Evolutionary conservation across 2,888 invertebrate species (phyloP), one percentile per base, ranked within the genome.

Genomic region (Agrochola litura): DNA sequence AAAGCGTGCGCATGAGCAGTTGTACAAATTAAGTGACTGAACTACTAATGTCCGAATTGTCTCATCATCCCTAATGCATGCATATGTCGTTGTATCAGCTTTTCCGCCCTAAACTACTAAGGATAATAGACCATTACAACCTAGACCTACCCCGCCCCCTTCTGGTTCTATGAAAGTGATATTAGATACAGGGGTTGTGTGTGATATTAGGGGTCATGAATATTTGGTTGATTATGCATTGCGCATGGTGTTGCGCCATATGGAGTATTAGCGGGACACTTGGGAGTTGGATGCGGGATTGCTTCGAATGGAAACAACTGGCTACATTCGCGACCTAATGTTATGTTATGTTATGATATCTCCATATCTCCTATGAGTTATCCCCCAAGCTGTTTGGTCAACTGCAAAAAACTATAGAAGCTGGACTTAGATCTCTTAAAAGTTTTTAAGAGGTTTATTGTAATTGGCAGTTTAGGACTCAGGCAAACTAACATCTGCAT

Each of bases 261-360:
- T 96, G 96, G 95, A 96, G 95, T 94, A 95, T 96, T 96, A 95
- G 95, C 93, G 92, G 93, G 93, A 95, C 96, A 94, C 96, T 95
- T 94, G 95, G 96, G 96, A 96, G 92, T 87, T 91, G 89, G 91
- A 91, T 92, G 91, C 91, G 91, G 93, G 94, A 95, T 94, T 94
- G 94, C 90, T 90, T 87, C 90, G 91, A 93, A 95, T 94, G 93
- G 93, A 91, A 92, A 94, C 96, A 96, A 96, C 96, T 96, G 96
- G 95, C 94, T 90, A 93, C 90, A 92, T 95, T 95, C 89, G 90
- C 90, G 88, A 89, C 64, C 56, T 75, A 67, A 67, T 84, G 69
- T 78, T 72, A 37, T 84, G 65, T n/a, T n/a, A n/a, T n/a, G 63
- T 60, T 84, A 75, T 61, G 66, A 73, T 86, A 22, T 73, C 52